Conservation (phyloP, 1,140 invertebrate genomes). For the Brachionus plicatilis region DNA sequence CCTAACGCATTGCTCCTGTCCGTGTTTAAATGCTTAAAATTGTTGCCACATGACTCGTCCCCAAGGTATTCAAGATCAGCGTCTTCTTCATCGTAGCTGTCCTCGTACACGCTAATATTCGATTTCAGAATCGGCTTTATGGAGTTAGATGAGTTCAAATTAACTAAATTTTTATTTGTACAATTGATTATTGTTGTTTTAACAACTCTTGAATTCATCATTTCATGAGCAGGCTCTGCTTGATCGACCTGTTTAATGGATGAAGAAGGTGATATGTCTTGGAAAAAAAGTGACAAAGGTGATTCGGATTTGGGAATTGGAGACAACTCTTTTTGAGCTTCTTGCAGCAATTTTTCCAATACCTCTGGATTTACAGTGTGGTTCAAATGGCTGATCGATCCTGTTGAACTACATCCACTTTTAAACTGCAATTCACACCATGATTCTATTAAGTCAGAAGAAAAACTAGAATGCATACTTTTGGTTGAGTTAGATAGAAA, state of each 20-base stretch:
- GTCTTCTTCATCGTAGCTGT: not conserved
- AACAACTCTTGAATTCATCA: not conserved
- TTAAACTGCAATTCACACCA: conserved; percentile 37
- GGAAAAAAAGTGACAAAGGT: not conserved
- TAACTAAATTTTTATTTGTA: conserved; percentile 9
- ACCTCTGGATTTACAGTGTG: conserved; percentile 37
- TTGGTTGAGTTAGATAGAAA: not conserved
- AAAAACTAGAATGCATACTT: conserved; percentile 29
- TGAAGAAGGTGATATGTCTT: conserved; percentile 15
- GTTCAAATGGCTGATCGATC: conserved; percentile 33
- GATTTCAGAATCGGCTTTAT: conserved; percentile 4
- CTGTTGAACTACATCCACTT: conserved; percentile 38
- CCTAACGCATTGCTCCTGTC: not conserved
- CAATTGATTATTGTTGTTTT: not conserved
- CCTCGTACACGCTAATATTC: not conserved
- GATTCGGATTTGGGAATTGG: not conserved
- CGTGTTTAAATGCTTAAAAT: not conserved
- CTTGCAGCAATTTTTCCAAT: conserved; percentile 32
- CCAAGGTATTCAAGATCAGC: not conserved
- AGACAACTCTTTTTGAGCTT: conserved; percentile 30
- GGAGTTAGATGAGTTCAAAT: not conserved
- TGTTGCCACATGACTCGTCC: not conserved
- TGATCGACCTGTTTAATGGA: not conserved
- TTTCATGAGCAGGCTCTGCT: not conserved
- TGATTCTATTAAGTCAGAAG: conserved; percentile 4